phyloP scores from a whole-genome alignment of 2,113 vertebrate genomes.

The Ceyx margarethae region DNA sequence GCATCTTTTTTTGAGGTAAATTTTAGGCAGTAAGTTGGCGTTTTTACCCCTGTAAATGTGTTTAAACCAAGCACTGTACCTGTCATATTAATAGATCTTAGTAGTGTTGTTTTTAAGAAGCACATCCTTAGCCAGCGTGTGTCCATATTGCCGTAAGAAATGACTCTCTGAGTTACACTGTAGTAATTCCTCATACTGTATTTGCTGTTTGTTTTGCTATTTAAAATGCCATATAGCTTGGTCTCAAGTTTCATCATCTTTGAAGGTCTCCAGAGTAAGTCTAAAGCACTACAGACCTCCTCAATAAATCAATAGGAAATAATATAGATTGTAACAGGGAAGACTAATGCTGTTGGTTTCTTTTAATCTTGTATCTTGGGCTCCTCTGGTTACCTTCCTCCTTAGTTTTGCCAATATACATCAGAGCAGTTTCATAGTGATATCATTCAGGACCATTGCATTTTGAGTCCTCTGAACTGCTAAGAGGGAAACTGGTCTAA shows the following conservation, averaged over 20 bases:
- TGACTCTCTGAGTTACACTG: accelerated
- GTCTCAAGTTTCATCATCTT: background rate
- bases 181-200: background rate
- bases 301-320: background rate
- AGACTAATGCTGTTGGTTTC: background rate
- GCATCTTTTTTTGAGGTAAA: background rate
- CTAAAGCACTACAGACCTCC: background rate
- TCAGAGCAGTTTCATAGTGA: accelerated
- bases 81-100: background rate
- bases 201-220: background rate
- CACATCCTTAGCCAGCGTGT: background rate
- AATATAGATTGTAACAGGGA: background rate
- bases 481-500: background rate
- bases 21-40: background rate
- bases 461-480: background rate
- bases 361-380: background rate
- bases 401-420: background rate
- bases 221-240: background rate
- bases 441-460: background rate
- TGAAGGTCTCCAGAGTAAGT: background rate
- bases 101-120: background rate
- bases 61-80: background rate
- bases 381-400: background rate
- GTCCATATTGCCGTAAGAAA: background rate
- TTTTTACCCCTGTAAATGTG: background rate